Evolutionary conservation across 1,140 invertebrate genomes (phyloP).

Genomic region (Pteromalus puparum): DNA sequence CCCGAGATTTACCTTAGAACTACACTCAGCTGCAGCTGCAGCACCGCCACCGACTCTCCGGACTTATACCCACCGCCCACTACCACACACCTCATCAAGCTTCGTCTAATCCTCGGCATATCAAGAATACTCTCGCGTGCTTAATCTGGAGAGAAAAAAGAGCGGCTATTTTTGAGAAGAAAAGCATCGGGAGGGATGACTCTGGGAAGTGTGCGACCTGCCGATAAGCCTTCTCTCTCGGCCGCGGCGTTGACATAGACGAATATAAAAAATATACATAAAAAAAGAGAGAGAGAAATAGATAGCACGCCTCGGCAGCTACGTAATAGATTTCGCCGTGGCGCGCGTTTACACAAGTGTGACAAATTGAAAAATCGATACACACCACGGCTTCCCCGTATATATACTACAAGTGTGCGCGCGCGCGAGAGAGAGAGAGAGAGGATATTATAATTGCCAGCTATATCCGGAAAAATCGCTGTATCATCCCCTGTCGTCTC

Average conservation of each 20-base stretch:
- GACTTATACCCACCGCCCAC: conserved; percentile 20
- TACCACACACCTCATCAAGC: conserved; percentile 1
- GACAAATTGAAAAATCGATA: conserved; percentile 51
- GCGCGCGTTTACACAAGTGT: conserved; percentile 43
- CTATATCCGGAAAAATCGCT: not conserved
- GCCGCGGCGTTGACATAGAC: conserved; percentile 50
- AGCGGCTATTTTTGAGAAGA: not conserved
- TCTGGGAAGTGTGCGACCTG: conserved; percentile 44
- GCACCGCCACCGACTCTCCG: not conserved
- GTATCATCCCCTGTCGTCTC: too few species aligned
- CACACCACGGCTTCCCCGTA: not conserved
- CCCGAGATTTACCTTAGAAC: conserved; percentile 67
- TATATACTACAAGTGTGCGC: too few species aligned
- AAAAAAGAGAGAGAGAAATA: conserved; percentile 17
- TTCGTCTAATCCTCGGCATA: conserved; percentile 34
- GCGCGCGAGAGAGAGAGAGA: not conserved
- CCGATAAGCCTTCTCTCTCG: conserved; percentile 55
- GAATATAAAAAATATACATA: conserved; percentile 58
- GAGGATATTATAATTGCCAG: conserved; percentile 13
- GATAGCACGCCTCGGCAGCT: not conserved
- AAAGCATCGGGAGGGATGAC: conserved; percentile 20
- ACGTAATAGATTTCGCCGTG: conserved; percentile 37
- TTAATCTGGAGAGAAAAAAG: not conserved
- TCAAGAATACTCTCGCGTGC: not conserved
- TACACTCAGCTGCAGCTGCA: conserved; percentile 12